Conservation (phyloP, 2,113 vertebrate genomes). For the Saiga tatarica region DNA sequence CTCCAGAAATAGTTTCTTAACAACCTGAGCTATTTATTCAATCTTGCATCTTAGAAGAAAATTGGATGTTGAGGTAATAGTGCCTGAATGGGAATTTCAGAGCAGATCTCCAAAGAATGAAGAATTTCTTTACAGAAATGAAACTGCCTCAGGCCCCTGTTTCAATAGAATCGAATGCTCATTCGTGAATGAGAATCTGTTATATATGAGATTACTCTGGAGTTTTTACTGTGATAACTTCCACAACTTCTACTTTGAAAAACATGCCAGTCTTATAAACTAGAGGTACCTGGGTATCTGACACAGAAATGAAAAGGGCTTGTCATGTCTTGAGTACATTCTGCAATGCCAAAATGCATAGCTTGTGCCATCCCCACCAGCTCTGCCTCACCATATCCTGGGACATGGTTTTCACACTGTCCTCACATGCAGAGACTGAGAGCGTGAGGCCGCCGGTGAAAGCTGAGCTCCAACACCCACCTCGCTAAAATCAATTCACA, state of each 20-base stretch:
- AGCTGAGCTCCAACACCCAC: background rate
- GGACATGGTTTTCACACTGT: background rate
- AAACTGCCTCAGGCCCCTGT: background rate
- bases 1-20: conserved; percentile 42
- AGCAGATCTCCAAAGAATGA: conserved; percentile 22
- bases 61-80: conserved; percentile 10
- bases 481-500: background rate
- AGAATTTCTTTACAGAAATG: background rate
- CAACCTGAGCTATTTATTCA: background rate
- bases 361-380: no score
- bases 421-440: no score
- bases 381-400: background rate
- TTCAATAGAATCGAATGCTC: background rate
- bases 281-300: background rate
- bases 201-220: background rate
- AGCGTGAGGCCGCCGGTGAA: background rate
- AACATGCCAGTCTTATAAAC: background rate
- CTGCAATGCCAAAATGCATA: background rate
- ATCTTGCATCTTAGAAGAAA: conserved; percentile 34
- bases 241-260: conserved; percentile 6
- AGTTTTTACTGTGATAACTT: background rate
- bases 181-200: background rate
- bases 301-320: background rate
- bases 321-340: background rate
- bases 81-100: background rate